Conservation (phyloP, 2,797 vertebrate species). For the Aplochiton taeniatus region DNA sequence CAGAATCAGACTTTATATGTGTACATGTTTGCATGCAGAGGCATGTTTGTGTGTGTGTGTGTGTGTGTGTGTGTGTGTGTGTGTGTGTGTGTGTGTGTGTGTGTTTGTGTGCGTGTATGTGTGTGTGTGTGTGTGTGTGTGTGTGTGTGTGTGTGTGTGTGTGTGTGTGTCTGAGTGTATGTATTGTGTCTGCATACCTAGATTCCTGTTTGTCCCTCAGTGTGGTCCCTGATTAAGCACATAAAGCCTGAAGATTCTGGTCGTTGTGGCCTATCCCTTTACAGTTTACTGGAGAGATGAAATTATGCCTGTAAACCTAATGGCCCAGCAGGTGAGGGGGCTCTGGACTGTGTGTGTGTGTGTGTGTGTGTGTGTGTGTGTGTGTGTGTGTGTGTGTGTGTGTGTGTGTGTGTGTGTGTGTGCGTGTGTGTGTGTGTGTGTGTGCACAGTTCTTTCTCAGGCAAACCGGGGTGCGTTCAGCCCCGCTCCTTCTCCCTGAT, state of each 20-base stretch:
- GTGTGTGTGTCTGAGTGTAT: too few relatives aligned
- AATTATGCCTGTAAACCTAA: conserved; percentile 4
- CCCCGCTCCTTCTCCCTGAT: neutral
- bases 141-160: too few relatives aligned
- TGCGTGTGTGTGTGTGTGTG: neutral
- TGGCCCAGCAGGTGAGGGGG: neutral
- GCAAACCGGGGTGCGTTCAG: neutral
- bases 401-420: neutral
- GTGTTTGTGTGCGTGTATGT: too few relatives aligned
- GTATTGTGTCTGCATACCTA: too few relatives aligned
- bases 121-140: too few relatives aligned
- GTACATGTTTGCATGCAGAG: too few relatives aligned
- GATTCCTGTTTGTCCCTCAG: too few relatives aligned
- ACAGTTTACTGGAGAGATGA: conserved; percentile 2
- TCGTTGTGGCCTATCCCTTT: neutral
- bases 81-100: too few relatives aligned
- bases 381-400: conserved; percentile 8
- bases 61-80: too few relatives aligned
- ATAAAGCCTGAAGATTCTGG: neutral
- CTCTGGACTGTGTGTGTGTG: neutral
- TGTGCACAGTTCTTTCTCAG: neutral
- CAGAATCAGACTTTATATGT: too few relatives aligned
- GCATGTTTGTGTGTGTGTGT: too few relatives aligned
- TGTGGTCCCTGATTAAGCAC: too few relatives aligned
- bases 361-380: neutral